phyloP scores from a whole-genome alignment of 1,140 invertebrate genomes.

The Anagrus nilaparvatae region DNA sequence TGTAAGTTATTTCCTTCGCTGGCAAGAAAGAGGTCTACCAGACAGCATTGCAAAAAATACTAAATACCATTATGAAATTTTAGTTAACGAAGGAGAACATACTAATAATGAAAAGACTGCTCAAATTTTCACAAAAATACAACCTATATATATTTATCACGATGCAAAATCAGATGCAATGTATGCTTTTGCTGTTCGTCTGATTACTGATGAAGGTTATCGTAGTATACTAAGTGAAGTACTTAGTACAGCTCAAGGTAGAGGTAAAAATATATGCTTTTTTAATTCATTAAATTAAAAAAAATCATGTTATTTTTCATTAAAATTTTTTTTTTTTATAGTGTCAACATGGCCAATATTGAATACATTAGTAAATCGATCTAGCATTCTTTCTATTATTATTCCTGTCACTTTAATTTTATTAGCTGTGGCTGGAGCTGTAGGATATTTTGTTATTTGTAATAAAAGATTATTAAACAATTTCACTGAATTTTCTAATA shows the following conservation, averaged over 20 bases:
- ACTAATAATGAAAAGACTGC: conserved; percentile 44
- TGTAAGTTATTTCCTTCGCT: conserved; percentile 50
- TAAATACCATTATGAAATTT: conserved; percentile 53
- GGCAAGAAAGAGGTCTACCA: conserved; percentile 41
- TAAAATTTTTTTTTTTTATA: conserved; percentile 12
- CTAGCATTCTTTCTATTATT: conserved; percentile 32
- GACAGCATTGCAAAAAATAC: conserved; percentile 18
- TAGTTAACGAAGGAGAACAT: conserved; percentile 46
- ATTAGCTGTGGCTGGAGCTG: conserved; percentile 47
- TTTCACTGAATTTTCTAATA: conserved; percentile 73
- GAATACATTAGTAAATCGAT: conserved; percentile 34
- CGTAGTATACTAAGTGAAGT: conserved; percentile 53
- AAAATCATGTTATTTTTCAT: neutral
- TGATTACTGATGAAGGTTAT: conserved; percentile 53
- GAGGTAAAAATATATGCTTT: neutral
- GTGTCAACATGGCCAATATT: conserved; percentile 20
- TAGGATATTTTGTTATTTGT: conserved; percentile 57
- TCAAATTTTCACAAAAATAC: conserved; percentile 34
- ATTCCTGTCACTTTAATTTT: conserved; percentile 46
- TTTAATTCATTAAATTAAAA: no score
- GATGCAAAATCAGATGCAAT: conserved; percentile 40
- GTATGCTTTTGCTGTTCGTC: conserved; percentile 55
- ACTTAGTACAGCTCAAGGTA: conserved; percentile 28
- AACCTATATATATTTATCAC: conserved; percentile 48
- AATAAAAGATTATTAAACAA: conserved; percentile 65